These are phyloP conservation scores for Euphonia xanthogaster DNA, from an alignment of 2,797 vertebrate species.

Conservation along the genomic window DNA sequence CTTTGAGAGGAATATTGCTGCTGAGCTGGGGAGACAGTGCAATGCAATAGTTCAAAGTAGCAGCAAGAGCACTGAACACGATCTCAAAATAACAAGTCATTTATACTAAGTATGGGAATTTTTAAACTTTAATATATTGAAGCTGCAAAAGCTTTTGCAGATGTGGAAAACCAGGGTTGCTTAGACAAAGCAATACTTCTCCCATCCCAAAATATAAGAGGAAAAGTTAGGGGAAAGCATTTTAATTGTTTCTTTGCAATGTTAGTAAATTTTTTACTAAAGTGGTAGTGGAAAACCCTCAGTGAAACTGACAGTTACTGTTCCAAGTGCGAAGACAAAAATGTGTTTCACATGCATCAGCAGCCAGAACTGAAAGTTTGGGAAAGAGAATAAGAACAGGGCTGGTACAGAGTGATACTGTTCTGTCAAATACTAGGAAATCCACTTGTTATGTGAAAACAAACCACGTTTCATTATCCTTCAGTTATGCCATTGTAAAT, in stretches of 20 bases:
- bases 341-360: not conserved
- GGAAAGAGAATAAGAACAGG: not conserved
- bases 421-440: not conserved
- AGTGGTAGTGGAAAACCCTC: not conserved
- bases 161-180: not conserved
- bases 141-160: not conserved
- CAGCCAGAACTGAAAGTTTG: not conserved
- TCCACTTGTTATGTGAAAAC: not conserved
- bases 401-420: not conserved
- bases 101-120: not conserved
- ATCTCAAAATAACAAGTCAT: not conserved
- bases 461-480: not conserved
- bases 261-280: not conserved
- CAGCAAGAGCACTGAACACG: not conserved
- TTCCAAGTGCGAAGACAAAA: not conserved
- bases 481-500: not conserved
- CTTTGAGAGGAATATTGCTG: not conserved
- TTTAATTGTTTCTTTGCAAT: not conserved
- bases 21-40: not conserved
- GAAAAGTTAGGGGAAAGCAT: not conserved
- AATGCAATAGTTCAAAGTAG: not conserved
- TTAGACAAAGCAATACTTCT: not conserved
- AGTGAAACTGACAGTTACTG: not conserved
- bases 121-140: not conserved
- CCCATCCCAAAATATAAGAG: accelerated